Base-by-base conservation (phyloP, 64 coral and sea anemone genomes). In the Astreopora myriophthalma region DNA sequence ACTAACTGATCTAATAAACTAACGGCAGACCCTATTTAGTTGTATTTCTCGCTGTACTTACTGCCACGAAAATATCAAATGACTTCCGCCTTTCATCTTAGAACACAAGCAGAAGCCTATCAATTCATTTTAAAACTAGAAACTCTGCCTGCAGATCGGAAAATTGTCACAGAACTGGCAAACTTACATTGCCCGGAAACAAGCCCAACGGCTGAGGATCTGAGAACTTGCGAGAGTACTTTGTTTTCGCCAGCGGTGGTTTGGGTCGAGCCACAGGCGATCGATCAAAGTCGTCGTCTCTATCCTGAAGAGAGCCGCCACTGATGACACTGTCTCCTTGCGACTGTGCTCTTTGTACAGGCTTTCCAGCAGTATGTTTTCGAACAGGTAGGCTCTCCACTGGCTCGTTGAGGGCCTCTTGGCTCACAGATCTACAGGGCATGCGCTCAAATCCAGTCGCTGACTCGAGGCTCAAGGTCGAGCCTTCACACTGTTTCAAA, bases 291-390 rank as follows among this genome's bases (percentile, higher is more conserved):
- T 96, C 95, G 38, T 73, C 76, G 0, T 96, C 95, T 78, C 93
- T 90, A 33, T 96, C 95, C 76, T 96, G 95, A 23, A 94, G 88
- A 19, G 95, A 96, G 19, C 89, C 95, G 51, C 91, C 95, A 48
- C 95, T 96, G 79, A 96, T 92, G 25, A 96, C 87, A 74, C 95
- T 96, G 48, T 96, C 95, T 19, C 89, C 95, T 90, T 96, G 95
- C 13, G 95, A 96, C 33, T 90, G 91, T 8, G 90, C 92, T 29
- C 95, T 92, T 37, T 90, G 71, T 35, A 96, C 93, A 65, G 89
- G 91, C 25, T 87, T 71, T 40, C 84, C 91, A 24, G 91, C 37
- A 3, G 86, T 75, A 23, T 61, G 75, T 17, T 36, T 60, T 20
- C 58, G 70, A 8, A 48, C 67, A 27, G 58, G 65, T 36, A 72